Evolutionary conservation across 2,797 vertebrate species (phyloP), one percentile per base, ranked within the genome.

Genomic region (Uromys caudimaculatus): DNA sequence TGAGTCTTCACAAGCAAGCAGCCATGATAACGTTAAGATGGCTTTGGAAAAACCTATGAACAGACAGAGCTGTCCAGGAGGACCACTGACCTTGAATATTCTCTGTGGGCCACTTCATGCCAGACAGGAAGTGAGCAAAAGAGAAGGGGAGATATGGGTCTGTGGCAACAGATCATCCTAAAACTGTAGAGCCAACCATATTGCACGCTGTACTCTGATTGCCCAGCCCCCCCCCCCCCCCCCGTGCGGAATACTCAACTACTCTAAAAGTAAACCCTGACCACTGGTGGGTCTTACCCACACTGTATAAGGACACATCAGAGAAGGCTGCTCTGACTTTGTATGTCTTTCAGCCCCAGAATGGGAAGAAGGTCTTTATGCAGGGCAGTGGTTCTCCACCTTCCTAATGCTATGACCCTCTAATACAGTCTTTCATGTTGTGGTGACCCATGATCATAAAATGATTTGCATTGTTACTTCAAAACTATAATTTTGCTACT

Each of bases 271-370:
- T 21, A 76, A 89, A 35, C n/a, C 27, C 99, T 99, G 93, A 99
- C 99, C 44, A 99, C 99, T 96, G 97, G 99, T 98, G 3, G 98
- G 98, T 83, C 98, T 99, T 97, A 95, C 98, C 90, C 99, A 99
- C 0, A 88, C 99, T 0, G 98, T 98, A 0, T 91, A 98, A 99
- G 99, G 54, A 99, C 99, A 91, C 99, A 99, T 32, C 98, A 0
- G 99, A 99, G 97, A 99, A 99, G 0, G 99, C 99, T 91, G 99
- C 99, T 84, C 99, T 99, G 67, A 99, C 99, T 96, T 98, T 99
- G 29, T 99, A 99, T 71, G 98, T 99, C 84, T 98, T 99, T 73
- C 99, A 99, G 98, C 99, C 99, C 98, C 99, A 99, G 98, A 98
- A 98, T 0, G 99, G 99, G 97, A 99, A 99, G 29, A 99, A 99